Percentiles rank a stretch among this genome's conserved stretches.
Evolutionary conservation across 2,888 invertebrate species (phyloP).

Genomic region (Candidula unifasciata): DNA sequence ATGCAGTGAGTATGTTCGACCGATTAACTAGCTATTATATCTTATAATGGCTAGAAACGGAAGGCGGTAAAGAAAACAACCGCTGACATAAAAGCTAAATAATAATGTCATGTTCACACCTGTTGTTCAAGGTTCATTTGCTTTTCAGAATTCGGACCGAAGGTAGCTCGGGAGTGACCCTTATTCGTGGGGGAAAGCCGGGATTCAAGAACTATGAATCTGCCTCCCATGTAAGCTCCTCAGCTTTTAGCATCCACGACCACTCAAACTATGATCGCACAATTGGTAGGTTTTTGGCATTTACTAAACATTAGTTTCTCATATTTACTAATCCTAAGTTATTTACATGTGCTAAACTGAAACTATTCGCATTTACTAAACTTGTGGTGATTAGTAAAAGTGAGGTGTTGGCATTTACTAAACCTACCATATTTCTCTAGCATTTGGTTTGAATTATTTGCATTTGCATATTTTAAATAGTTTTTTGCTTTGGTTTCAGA

Average conservation of each 20-base stretch:
- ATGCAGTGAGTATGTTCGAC: too few species aligned
- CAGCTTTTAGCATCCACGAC: slow-evolving; percentile 23
- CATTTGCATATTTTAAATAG: background rate
- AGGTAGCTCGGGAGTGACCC: background rate
- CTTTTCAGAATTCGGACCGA: slow-evolving; percentile 18
- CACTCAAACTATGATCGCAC: slow-evolving; percentile 39
- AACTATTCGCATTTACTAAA: too few species aligned
- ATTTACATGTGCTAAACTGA: too few species aligned
- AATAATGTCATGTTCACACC: too few species aligned
- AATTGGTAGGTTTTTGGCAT: slow-evolving; percentile 5
- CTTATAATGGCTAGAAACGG: too few species aligned
- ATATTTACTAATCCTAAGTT: too few species aligned
- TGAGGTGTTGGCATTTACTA: slow-evolving; percentile 17
- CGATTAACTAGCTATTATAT: too few species aligned
- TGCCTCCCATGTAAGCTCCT: background rate
- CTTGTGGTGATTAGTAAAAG: too few species aligned
- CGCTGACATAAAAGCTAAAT: too few species aligned
- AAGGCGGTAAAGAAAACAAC: too few species aligned
- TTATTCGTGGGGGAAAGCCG: background rate
- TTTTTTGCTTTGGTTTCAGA: background rate
- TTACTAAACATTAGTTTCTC: background rate
- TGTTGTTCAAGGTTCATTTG: too few species aligned
- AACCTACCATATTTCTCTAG: slow-evolving; percentile 11
- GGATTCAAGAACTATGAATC: slow-evolving; percentile 7
- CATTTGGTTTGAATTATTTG: slow-evolving; percentile 20